Evolutionary conservation across 2,888 invertebrate species (phyloP), one percentile per base, ranked within the genome.

Genomic region (Mactromeris polynyma): DNA sequence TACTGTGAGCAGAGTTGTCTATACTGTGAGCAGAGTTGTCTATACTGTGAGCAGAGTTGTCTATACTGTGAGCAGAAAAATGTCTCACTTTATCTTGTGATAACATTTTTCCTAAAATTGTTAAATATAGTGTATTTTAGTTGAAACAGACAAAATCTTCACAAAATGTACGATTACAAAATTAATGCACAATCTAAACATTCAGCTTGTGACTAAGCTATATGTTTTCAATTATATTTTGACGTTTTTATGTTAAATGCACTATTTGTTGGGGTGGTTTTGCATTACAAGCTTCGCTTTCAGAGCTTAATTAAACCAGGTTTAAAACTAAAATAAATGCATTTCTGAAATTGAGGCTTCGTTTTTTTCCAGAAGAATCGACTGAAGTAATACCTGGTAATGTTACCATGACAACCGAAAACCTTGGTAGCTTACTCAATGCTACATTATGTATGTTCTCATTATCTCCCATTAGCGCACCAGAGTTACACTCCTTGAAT

Each of bases 401-500:
- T 73, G 73, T 36, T 33, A 17, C 36, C 36, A 73, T 73, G 58
- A 64, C 73, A 73, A 33, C 73, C 11, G 73, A 73, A 73, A 73
- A 36, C 14, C 73, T 36, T 64, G 9, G 26, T 73, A 64, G 58
- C 58, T 33, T 73, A 9, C 73, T 19, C 73, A 73, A 73, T 73
- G 33, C 73, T 33, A 73, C 73, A 73, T 73, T 73, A 73, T 73
- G 73, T 73, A 73, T 17, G 73, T 73, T 73, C 17, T 11, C 14
- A 73, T 73, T 73, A 73, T 73, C 73, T 73, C 73, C 73, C 33
- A 4, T 36, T 73, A 73, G 17, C 2, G n/a, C 73, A 73, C 73
- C 33, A 33, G 58, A 64, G 58, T 64, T 64, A 64, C 7, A 9
- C 9, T 26, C 58, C 58, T 64, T 64, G 58, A 64, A 64, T 64